Evolutionary conservation across 2,113 vertebrate genomes (phyloP).

Genomic region (Ptychochromis oligacanthus): DNA sequence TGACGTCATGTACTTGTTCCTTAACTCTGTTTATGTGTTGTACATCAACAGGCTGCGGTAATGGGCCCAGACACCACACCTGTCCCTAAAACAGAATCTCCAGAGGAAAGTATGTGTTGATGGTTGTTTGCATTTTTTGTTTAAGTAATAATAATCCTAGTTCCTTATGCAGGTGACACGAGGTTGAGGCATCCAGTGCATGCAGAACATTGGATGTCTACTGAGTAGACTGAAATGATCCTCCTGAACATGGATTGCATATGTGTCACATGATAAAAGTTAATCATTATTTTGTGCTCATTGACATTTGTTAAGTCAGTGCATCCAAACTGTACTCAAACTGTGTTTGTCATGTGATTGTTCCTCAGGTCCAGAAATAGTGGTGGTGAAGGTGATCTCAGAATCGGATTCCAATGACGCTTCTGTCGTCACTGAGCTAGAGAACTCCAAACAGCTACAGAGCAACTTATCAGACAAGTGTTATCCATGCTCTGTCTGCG

Average conservation of each 20-base stretch:
- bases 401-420: conserved; percentile 45
- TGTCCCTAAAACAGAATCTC: conserved; percentile 55
- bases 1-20: background rate
- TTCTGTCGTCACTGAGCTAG: background rate
- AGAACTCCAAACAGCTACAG: background rate
- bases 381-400: conserved; percentile 7
- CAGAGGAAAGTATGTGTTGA: conserved; percentile 58
- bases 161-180: background rate
- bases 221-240: too few species aligned
- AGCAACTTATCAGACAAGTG: conserved; percentile 32
- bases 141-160: background rate
- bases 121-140: background rate
- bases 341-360: background rate
- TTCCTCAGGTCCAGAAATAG: conserved; percentile 33
- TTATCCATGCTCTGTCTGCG: conserved; percentile 58
- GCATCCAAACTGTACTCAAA: background rate
- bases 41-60: conserved; percentile 31
- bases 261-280: background rate
- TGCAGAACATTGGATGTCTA: background rate
- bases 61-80: conserved; percentile 65
- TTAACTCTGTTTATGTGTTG: background rate
- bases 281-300: rapidly evolving
- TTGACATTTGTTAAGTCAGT: background rate
- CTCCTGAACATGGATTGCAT: background rate
- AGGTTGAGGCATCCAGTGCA: too few species aligned